Conservation (phyloP, 1,140 invertebrate genomes). For the Solen grandis region DNA sequence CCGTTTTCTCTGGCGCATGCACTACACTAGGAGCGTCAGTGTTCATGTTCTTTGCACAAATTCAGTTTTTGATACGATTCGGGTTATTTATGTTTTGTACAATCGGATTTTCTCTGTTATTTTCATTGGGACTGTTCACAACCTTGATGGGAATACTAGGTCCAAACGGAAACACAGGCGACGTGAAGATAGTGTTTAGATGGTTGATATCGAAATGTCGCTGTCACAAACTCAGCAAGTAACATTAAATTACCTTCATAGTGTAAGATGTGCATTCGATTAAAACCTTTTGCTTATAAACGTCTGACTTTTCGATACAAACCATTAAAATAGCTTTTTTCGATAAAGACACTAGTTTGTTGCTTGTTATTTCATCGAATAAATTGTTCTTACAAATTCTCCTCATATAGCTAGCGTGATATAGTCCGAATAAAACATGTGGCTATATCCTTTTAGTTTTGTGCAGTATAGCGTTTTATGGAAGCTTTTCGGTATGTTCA, state of each 20-base stretch:
- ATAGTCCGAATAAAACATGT: too few relatives aligned
- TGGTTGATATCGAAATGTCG: background rate
- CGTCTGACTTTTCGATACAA: too few relatives aligned
- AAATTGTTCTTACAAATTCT: too few relatives aligned
- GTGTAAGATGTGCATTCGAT: too few relatives aligned
- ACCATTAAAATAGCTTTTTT: too few relatives aligned
- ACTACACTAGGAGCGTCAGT: slow-evolving; percentile 71
- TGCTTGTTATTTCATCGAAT: too few relatives aligned
- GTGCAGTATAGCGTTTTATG: too few relatives aligned
- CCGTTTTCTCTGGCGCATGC: slow-evolving; percentile 71
- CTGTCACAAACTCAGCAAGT: background rate
- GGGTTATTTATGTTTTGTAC: slow-evolving; percentile 75
- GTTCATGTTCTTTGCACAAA: slow-evolving; percentile 72
- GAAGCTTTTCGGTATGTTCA: too few relatives aligned
- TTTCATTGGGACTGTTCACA: slow-evolving; percentile 69
- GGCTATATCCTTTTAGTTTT: too few relatives aligned
- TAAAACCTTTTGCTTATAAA: too few relatives aligned
- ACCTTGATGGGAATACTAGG: slow-evolving; percentile 68
- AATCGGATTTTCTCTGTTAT: slow-evolving; percentile 73
- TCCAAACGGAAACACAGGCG: slow-evolving; percentile 64
- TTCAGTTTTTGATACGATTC: slow-evolving; percentile 73
- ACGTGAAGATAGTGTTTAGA: slow-evolving; percentile 40
- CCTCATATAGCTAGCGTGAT: too few relatives aligned
- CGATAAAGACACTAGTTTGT: too few relatives aligned
- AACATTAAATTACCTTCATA: background rate